Base-by-base conservation (phyloP, 1,140 invertebrate species). In the Philotrypesis tridentata region DNA sequence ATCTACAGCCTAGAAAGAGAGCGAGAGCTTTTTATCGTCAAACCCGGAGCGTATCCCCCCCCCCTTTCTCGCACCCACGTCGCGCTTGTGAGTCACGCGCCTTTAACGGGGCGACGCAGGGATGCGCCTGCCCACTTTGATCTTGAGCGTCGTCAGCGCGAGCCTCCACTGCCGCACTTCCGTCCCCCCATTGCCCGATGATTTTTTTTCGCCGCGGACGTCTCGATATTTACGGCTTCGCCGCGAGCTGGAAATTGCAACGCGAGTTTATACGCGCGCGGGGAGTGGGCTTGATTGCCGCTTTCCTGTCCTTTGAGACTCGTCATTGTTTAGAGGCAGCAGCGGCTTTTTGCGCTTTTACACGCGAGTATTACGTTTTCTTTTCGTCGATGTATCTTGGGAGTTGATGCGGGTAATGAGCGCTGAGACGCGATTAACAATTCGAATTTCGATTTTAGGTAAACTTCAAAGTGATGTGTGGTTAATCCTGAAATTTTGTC, bases 21-120 rank as follows among this genome's bases (percentile, higher is more conserved):
- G 40, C 12, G 48, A n/a, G 43, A 75, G 73, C 48, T 61, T 55
- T 55, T 55, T 55, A 40, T 40, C 37, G 7, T 17, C 23, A 8
- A 17, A 55, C 21, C n/a, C n/a, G n/a, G n/a, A 25, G 27, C 14
- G 14, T 14, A 29, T 55, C 31, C 25, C 33, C 43, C 48, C 31
- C 25, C 33, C 43, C 48, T 31, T 68, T 68, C 9, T 55, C 48
- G 72, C 85, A 85, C 88, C 88, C 85, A 89, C 88, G 87, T 85
- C 79, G 80, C 68, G 76, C n/a, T n/a, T n/a, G n/a, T 89, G 88
- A 89, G 84, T 89, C 87, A 89, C 86, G 43, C 85, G 84, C 85
- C 86, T 86, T 86, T 79, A 86, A 84, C 84, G 85, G 85, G 31
- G 33, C n/a, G n/a, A n/a, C n/a, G n/a, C n/a, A 72, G 75, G 82